phyloP scores from a whole-genome alignment of 2,113 vertebrate genomes.

The Peucedramus taeniatus region DNA sequence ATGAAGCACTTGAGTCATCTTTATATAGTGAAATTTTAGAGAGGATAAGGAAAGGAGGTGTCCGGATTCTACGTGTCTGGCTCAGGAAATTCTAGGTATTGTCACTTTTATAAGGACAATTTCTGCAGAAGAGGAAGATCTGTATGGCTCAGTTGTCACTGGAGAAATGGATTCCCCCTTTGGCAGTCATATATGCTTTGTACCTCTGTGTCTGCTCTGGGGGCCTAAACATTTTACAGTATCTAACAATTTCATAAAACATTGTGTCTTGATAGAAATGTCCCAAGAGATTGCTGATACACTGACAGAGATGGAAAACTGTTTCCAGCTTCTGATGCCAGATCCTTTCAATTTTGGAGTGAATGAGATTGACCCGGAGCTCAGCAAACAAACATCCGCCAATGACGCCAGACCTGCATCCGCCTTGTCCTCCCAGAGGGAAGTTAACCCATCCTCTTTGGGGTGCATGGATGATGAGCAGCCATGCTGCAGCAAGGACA shows the following conservation, averaged over 20 bases:
- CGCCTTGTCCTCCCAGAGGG: not conserved
- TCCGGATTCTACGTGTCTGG: not conserved
- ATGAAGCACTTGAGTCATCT: not conserved
- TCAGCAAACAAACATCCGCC: not conserved
- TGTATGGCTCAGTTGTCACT: not conserved
- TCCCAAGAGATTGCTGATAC: constrained; percentile 74
- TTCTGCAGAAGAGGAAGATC: not conserved
- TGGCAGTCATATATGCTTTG: not conserved
- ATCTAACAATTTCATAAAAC: not conserved
- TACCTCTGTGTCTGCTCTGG: not conserved
- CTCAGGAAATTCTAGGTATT: not conserved
- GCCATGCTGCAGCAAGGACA: constrained; percentile 86
- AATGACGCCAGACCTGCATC: not conserved
- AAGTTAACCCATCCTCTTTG: not conserved
- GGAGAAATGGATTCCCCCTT: not conserved
- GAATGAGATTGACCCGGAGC: not conserved
- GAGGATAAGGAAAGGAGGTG: not conserved
- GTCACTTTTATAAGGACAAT: not conserved
- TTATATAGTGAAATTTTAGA: not conserved
- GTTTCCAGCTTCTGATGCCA: constrained; percentile 82
- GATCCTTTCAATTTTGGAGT: constrained; percentile 69
- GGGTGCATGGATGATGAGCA: constrained; percentile 60
- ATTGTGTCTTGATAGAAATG: constrained; percentile 71
- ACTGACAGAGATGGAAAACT: constrained; percentile 86
- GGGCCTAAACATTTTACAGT: not conserved